A percentile compares a stretch with the other conserved stretches of the same genome.
These are phyloP conservation scores for Dicrurus megarhynchus DNA, from an alignment of 2,113 vertebrate species.

Conservation along the genomic window DNA sequence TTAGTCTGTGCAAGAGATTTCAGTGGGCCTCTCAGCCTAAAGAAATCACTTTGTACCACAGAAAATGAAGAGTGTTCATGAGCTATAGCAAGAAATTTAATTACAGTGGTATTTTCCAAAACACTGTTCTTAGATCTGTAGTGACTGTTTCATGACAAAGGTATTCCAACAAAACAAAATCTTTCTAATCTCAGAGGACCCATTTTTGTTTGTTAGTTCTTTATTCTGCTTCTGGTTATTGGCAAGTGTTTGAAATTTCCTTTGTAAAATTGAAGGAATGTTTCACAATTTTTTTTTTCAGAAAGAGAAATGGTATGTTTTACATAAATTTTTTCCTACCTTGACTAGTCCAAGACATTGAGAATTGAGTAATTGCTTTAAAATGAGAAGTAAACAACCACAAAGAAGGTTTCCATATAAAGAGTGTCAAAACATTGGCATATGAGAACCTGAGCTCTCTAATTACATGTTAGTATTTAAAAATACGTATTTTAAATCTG, in stretches of 20 bases:
- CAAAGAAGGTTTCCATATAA: neutral
- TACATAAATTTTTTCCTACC: neutral
- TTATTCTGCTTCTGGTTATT: neutral
- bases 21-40: neutral
- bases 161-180: neutral
- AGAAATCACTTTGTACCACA: neutral
- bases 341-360: neutral
- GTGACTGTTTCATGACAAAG: neutral
- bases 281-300: neutral
- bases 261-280: neutral
- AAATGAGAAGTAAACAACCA: neutral
- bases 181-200: neutral
- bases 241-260: neutral
- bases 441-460: neutral
- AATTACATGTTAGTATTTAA: neutral
- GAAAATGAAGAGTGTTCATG: neutral
- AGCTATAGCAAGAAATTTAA: neutral
- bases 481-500: neutral
- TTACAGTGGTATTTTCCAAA: neutral
- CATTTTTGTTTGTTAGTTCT: neutral
- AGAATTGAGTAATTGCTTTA: neutral
- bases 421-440: neutral
- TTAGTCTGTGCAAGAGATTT: neutral
- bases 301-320: neutral
- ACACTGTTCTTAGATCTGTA: neutral